Conservation (phyloP, 2,888 invertebrate species). For the Resseliella maxima region DNA sequence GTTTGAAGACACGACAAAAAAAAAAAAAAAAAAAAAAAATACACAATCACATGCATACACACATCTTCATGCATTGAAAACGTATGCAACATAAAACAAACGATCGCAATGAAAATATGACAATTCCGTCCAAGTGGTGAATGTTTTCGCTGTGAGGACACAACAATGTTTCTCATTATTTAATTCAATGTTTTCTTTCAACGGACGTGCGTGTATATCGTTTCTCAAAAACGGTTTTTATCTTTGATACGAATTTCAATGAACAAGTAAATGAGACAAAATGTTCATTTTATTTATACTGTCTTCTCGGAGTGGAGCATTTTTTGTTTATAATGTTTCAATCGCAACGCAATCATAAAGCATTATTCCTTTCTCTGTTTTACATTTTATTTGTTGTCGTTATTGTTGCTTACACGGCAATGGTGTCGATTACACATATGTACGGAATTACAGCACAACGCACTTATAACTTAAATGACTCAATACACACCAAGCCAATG, state of each 20-base stretch:
- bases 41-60: background rate
- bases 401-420: background rate
- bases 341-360: background rate
- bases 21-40: background rate
- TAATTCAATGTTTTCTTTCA: background rate
- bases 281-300: background rate
- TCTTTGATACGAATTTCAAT: background rate
- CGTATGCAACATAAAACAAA: background rate
- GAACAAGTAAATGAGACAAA: background rate
- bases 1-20: background rate
- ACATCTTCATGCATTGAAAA: background rate
- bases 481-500: background rate
- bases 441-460: background rate
- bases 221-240: conserved; percentile 10
- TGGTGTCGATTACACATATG: conserved; percentile 48
- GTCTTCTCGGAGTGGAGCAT: conserved; percentile 1
- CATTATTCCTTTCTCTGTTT: background rate
- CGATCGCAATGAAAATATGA: background rate
- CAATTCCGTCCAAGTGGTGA: conserved; percentile 13
- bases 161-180: conserved; percentile 42
- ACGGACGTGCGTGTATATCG: background rate
- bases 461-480: background rate
- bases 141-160: background rate
- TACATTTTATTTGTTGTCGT: background rate
- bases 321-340: background rate